Conservation (phyloP, 2,888 invertebrate species). For the Julus scanicus region DNA sequence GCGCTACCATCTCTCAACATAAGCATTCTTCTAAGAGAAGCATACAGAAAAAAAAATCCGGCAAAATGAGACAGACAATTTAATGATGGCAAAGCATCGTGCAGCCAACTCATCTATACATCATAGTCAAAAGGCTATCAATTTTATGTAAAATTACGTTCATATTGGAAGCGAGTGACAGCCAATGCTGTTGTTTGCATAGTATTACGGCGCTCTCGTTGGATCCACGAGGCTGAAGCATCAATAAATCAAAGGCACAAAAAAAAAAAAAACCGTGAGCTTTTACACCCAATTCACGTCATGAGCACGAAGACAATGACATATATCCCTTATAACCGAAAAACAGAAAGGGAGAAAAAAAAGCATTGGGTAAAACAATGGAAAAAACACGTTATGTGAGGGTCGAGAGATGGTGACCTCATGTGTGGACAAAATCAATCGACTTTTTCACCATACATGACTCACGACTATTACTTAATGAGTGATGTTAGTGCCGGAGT, state of each 20-base stretch:
- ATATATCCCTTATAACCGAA: constrained; percentile 16
- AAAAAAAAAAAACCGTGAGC: not conserved
- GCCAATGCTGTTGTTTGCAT: constrained; percentile 42
- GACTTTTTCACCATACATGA: not conserved
- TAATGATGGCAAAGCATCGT: constrained; percentile 39
- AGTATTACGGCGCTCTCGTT: constrained; percentile 37
- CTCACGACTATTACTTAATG: constrained; percentile 24
- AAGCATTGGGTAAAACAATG: not conserved
- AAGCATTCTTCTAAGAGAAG: constrained; percentile 1
- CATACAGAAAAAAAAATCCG: not conserved
- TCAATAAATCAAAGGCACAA: constrained; percentile 13
- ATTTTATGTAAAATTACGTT: constrained; percentile 42
- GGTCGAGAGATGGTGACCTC: not conserved
- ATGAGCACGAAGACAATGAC: constrained; percentile 39
- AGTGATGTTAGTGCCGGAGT: constrained; percentile 21
- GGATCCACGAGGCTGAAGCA: constrained; percentile 22
- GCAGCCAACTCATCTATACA: constrained; percentile 42
- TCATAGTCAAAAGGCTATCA: constrained; percentile 42
- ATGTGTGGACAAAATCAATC: not conserved
- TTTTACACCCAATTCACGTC: constrained; percentile 42
- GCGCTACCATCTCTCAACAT: constrained; percentile 36
- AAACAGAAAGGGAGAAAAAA: not conserved
- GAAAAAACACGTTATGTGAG: not conserved
- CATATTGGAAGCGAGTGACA: constrained; percentile 42
- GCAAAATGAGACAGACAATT: constrained; percentile 42